These are phyloP conservation scores for Scomber japonicus DNA, from an alignment of 2,113 vertebrate species.

Conservation along the genomic window DNA sequence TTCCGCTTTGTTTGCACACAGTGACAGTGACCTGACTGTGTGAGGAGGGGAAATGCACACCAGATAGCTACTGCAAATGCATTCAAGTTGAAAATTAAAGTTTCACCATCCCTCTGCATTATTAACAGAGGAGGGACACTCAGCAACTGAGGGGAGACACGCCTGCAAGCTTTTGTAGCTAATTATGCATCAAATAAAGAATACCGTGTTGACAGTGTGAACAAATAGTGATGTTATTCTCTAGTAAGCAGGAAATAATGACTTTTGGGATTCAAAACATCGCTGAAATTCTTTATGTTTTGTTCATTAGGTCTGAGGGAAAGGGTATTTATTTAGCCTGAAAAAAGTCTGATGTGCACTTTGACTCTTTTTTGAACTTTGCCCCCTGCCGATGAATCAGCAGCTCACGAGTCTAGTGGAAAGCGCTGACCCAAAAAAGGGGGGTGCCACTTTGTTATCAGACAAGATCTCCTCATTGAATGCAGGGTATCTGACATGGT, in stretches of 20 bases:
- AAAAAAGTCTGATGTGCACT: slow-evolving; percentile 21
- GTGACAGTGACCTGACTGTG: slow-evolving; percentile 46
- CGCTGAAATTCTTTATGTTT: background rate
- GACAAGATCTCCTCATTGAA: slow-evolving; percentile 10
- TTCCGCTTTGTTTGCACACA: slow-evolving; percentile 63
- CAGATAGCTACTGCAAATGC: slow-evolving; percentile 55
- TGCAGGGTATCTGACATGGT: slow-evolving; percentile 3
- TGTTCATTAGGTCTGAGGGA: background rate
- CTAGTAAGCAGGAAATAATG: slow-evolving; percentile 8
- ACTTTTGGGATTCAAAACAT: slow-evolving; percentile 5
- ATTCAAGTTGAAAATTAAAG: slow-evolving; percentile 75
- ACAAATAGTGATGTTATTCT: background rate
- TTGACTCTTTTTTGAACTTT: slow-evolving; percentile 31
- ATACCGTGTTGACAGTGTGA: slow-evolving; percentile 24
- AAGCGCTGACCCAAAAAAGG: slow-evolving; percentile 36
- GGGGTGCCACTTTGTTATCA: slow-evolving; percentile 10
- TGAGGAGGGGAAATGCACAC: slow-evolving; percentile 53
- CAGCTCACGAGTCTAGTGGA: slow-evolving; percentile 20
- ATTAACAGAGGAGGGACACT: slow-evolving; percentile 64
- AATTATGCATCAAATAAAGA: slow-evolving; percentile 53
- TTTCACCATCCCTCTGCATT: slow-evolving; percentile 62
- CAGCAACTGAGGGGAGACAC: slow-evolving; percentile 18
- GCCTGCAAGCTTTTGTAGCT: slow-evolving; percentile 19
- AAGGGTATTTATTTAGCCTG: background rate
- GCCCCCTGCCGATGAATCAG: slow-evolving; percentile 13